phyloP scores from a whole-genome alignment of 2,113 vertebrate genomes.

The Ariopsis seemanni region DNA sequence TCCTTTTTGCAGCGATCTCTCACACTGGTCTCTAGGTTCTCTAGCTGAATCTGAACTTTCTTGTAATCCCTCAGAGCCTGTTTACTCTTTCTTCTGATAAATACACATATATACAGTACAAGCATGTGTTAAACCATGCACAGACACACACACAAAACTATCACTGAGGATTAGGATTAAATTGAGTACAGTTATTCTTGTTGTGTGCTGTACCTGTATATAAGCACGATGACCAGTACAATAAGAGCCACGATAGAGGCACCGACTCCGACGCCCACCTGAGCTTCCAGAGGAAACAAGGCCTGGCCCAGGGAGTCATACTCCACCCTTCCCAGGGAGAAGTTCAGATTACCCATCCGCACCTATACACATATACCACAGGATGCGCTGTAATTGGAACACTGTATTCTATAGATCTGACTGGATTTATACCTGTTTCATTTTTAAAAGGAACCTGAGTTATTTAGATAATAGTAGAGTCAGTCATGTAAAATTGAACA shows the following conservation, averaged over 20 bases:
- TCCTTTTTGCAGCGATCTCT: slow-evolving; percentile 98
- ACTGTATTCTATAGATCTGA: not conserved
- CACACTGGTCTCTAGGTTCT: slow-evolving; percentile 97
- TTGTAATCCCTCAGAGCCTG: slow-evolving; percentile 96
- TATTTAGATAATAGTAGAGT: not conserved
- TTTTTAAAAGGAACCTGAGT: not conserved
- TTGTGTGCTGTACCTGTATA: slow-evolving; percentile 82
- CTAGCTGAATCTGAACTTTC: slow-evolving; percentile 97
- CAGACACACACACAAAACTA: not conserved
- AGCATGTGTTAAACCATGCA: not conserved
- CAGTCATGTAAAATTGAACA: not conserved
- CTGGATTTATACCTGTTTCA: not conserved
- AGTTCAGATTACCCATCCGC: slow-evolving; percentile 91
- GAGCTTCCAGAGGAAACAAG: slow-evolving; percentile 91
- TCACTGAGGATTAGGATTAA: not conserved
- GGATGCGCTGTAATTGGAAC: not conserved
- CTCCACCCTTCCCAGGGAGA: slow-evolving; percentile 88
- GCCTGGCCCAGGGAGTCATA: slow-evolving; percentile 87
- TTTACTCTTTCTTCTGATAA: slow-evolving; percentile 92
- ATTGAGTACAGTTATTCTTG: not conserved
- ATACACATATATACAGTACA: slow-evolving; percentile 9
- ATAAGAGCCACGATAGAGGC: slow-evolving; percentile 91
- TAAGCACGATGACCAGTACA: slow-evolving; percentile 92
- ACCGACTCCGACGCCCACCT: slow-evolving; percentile 91
- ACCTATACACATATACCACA: slow-evolving; percentile 73